Evolutionary conservation across 2,797 vertebrate genomes (phyloP).

Genomic region (Tenualosa thibaudeaui): DNA sequence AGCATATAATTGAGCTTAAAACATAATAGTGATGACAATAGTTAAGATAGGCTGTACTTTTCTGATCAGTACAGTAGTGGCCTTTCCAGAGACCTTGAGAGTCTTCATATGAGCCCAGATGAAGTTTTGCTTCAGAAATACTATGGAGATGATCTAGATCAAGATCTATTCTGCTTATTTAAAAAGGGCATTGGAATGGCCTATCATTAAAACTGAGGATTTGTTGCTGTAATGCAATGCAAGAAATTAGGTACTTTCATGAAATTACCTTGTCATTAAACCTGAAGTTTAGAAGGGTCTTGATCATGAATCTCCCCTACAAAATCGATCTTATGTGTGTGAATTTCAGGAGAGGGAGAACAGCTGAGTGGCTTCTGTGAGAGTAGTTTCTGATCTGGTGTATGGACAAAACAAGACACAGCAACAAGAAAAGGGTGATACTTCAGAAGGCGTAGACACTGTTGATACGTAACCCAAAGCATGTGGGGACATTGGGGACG

Average conservation of each 20-base stretch:
- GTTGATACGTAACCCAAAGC: background rate
- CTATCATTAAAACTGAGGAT: conserved; percentile 5
- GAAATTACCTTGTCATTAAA: no score
- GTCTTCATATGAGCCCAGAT: conserved; percentile 32
- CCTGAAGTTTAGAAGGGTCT: no score
- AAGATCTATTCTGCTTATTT: conserved; percentile 31
- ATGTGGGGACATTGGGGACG: conserved; percentile 21
- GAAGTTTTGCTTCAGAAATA: conserved; percentile 28
- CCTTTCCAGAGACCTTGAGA: no score
- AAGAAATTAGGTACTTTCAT: no score
- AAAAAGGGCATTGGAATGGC: conserved; percentile 31
- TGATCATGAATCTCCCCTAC: no score
- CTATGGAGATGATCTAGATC: conserved; percentile 30
- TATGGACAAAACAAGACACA: background rate
- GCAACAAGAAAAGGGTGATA: background rate
- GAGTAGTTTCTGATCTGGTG: no score
- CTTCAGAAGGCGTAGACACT: background rate
- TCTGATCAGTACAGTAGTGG: no score
- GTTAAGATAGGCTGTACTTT: background rate
- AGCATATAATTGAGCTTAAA: no score
- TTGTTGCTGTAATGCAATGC: no score
- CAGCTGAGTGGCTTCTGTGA: background rate
- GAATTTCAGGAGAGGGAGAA: no score
- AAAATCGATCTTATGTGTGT: conserved; percentile 23
- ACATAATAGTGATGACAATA: no score